A percentile compares a stretch with the other conserved stretches of the same genome.
phyloP scores from a whole-genome alignment of 1,140 invertebrate genomes.

The Linepithema humile region DNA sequence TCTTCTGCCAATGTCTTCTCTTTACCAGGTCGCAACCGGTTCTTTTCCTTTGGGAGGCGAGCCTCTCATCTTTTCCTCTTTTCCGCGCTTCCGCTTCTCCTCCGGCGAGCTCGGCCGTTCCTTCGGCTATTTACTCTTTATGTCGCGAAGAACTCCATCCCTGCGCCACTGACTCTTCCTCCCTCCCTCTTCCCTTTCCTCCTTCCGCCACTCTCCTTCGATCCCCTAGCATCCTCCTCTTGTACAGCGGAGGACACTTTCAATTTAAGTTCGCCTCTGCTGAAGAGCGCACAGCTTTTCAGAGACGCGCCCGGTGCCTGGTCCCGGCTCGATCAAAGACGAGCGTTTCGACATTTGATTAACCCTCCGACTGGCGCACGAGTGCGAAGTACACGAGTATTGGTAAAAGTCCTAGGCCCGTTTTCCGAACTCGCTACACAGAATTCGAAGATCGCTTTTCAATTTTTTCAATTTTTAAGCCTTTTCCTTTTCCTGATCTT shows the following conservation, averaged over 20 bases:
- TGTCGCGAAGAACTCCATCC: constrained; percentile 55
- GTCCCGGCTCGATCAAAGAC: constrained; percentile 67
- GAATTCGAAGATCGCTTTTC: constrained; percentile 18
- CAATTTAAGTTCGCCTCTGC: constrained; percentile 73
- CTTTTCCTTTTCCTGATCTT: not conserved
- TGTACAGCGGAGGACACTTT: constrained; percentile 72
- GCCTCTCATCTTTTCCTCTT: constrained; percentile 61
- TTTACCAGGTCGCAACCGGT: constrained; percentile 22
- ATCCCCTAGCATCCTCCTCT: constrained; percentile 15
- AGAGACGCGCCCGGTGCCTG: constrained; percentile 45
- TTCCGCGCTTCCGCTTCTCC: constrained; percentile 33
- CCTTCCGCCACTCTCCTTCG: constrained; percentile 33
- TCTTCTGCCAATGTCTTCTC: constrained; percentile 3
- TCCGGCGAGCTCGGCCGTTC: constrained; percentile 38
- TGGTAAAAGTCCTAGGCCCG: not conserved
- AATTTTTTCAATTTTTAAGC: not conserved
- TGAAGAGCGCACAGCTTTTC: constrained; percentile 63
- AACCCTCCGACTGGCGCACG: constrained; percentile 46
- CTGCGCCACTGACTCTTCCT: constrained; percentile 23
- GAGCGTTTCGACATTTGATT: constrained; percentile 70
- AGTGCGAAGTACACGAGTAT: not conserved
- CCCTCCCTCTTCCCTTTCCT: not conserved
- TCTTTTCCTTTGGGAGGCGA: constrained; percentile 62
- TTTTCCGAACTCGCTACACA: not conserved
- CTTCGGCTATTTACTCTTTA: constrained; percentile 73